Base-by-base conservation (phyloP, 2,113 vertebrate genomes). In the Alethe castanea region DNA sequence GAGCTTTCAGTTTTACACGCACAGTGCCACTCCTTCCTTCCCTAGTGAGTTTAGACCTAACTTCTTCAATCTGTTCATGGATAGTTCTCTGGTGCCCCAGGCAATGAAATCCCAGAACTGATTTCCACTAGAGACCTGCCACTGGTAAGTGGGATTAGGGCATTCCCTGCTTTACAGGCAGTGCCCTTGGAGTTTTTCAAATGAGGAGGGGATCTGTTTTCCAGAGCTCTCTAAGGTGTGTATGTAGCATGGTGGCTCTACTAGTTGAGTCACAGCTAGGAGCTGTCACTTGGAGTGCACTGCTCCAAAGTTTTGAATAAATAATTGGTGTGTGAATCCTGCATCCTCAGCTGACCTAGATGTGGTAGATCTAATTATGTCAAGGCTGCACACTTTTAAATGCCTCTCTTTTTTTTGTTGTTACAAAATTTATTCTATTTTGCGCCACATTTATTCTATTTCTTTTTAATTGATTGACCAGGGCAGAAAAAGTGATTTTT, bases 321-420 rank as follows among this genome's bases (percentile, higher is more conserved):
- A 85, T 94, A 89, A 94, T 91, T 53, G 60, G 23, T 69, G 61
- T 73, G 67, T 85, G 84, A 95, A 81, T 94, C 60, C 64, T 60
- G 72, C 40, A 88, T 95, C 82, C 80, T 90, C 77, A 86, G 48
- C 77, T 95, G 91, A 91, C 94, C 88, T 95, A 94, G 83, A 83
- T 96, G 81, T 92, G 85, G 81, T 96, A 66, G 61, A 86, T 94
- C 70, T 90, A 83, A 92, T 97, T 95, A 93, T 93, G 89, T 93
- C 88, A 95, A 20, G 45, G 20, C 17, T 81, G 24, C 3, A 5
- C 38, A 72, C 42, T 94, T 81, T 66, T 81, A 81, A 85, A 66
- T 57, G 17, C 50, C n/a, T 9, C 9, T 48, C 50, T 74, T 57
- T 29, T 42, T 47, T 77, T 50, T 11, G 5, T 11, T 14, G 26